These are phyloP conservation scores for Nothocercus julius DNA, from an alignment of 2,113 vertebrate genomes.

Conservation along the genomic window DNA sequence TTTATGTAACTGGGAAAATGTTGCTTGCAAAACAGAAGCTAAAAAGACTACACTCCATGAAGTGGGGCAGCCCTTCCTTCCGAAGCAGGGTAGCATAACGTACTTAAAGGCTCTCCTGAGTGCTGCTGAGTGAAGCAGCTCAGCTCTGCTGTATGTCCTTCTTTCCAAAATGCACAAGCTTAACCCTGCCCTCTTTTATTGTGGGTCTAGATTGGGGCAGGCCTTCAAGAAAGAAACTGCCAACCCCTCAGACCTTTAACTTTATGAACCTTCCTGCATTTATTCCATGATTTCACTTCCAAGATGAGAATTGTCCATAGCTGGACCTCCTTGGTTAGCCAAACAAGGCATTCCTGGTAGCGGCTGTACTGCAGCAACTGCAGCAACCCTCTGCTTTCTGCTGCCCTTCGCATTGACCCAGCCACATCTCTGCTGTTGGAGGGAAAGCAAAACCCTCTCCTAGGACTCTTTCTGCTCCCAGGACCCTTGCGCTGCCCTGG, in stretches of 20 bases:
- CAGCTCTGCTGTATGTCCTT: background rate
- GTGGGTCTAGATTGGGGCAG: rapidly evolving
- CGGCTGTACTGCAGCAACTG: rapidly evolving
- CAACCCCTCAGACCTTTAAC: background rate
- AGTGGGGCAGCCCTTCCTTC: background rate
- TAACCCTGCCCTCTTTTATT: background rate
- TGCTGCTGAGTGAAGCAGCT: background rate
- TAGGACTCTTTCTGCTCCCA: conserved; percentile 9
- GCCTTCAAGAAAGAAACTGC: background rate
- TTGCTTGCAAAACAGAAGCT: background rate
- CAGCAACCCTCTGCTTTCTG: background rate
- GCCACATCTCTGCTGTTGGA: conserved; percentile 11
- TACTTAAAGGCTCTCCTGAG: background rate
- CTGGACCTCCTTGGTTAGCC: background rate
- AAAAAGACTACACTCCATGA: background rate
- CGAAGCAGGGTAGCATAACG: background rate
- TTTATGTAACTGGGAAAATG: background rate
- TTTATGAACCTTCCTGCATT: rapidly evolving
- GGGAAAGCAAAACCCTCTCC: conserved; percentile 1
- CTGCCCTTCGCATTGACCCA: background rate
- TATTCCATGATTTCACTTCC: background rate
- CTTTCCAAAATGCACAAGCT: background rate
- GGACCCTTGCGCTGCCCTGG: background rate
- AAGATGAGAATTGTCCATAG: background rate
- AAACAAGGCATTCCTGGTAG: background rate